Evolutionary conservation across 2,113 vertebrate species (phyloP).

Genomic region (Indri indri): DNA sequence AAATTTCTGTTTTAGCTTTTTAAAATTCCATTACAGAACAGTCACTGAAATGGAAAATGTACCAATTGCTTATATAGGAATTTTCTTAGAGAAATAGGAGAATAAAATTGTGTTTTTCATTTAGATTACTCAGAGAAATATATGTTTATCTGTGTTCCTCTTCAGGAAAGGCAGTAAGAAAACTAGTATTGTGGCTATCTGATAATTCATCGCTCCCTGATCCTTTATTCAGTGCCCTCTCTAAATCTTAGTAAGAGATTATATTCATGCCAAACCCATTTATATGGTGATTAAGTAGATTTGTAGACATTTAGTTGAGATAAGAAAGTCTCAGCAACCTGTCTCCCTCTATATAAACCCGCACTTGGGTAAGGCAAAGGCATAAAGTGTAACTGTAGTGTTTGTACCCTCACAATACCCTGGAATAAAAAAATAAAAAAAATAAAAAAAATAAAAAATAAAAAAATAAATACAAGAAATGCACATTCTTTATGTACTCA

Average conservation of each 20-base stretch:
- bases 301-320: constrained; percentile 38
- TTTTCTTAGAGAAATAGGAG: constrained; percentile 60
- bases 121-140: constrained; percentile 55
- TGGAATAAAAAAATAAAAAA: no score
- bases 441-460: no score
- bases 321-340: constrained; percentile 38
- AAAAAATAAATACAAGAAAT: constrained; percentile 60
- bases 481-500: neutral
- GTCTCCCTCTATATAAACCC: constrained; percentile 6
- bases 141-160: constrained; percentile 45
- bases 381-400: no score
- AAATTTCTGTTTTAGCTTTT: constrained; percentile 52
- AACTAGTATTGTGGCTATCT: neutral
- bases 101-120: constrained; percentile 53
- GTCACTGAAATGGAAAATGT: constrained; percentile 38
- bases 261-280: constrained; percentile 32
- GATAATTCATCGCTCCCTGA: constrained; percentile 45
- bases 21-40: constrained; percentile 62
- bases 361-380: no score
- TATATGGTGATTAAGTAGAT: constrained; percentile 37
- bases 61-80: constrained; percentile 49
- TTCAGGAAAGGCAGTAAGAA: constrained; percentile 56
- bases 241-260: constrained; percentile 71
- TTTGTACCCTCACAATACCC: no score
- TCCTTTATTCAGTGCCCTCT: constrained; percentile 66